These are phyloP conservation scores for Forbesichthys agassizii DNA, from an alignment of 2,113 vertebrate species.

Conservation along the genomic window DNA sequence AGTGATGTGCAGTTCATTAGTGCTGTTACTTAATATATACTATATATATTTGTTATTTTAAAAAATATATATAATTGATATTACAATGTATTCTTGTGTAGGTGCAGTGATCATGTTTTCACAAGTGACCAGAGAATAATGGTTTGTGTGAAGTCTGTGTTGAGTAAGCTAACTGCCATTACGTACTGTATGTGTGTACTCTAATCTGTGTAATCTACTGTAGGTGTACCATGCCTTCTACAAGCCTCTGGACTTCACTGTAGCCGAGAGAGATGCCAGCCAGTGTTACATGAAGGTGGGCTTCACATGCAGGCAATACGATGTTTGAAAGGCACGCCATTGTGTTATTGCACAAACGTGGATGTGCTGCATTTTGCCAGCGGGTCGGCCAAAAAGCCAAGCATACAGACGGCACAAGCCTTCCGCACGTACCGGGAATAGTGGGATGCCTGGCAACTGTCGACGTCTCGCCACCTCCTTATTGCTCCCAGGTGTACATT, in stretches of 20 bases:
- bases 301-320: neutral
- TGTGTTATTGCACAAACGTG: too few species aligned
- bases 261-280: conserved; percentile 82
- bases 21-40: neutral
- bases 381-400: neutral
- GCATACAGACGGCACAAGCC: neutral
- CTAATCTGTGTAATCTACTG: conserved; percentile 3
- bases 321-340: neutral
- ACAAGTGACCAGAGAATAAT: neutral
- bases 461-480: neutral
- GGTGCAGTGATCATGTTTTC: neutral
- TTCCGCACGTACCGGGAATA: neutral
- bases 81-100: neutral
- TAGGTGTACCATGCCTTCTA: conserved; percentile 95
- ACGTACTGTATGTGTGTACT: conserved; percentile 1
- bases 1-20: neutral
- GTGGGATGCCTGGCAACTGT: neutral
- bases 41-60: too few species aligned
- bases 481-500: neutral
- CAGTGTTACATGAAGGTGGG: conserved; percentile 95
- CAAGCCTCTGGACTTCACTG: conserved; percentile 91
- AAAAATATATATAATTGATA: too few species aligned
- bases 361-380: too few species aligned
- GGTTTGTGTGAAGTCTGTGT: neutral
- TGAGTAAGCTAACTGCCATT: neutral